These are phyloP conservation scores for Drosophila paulistorum DNA, from an alignment of 1,140 invertebrate species.

Conservation along the genomic window DNA sequence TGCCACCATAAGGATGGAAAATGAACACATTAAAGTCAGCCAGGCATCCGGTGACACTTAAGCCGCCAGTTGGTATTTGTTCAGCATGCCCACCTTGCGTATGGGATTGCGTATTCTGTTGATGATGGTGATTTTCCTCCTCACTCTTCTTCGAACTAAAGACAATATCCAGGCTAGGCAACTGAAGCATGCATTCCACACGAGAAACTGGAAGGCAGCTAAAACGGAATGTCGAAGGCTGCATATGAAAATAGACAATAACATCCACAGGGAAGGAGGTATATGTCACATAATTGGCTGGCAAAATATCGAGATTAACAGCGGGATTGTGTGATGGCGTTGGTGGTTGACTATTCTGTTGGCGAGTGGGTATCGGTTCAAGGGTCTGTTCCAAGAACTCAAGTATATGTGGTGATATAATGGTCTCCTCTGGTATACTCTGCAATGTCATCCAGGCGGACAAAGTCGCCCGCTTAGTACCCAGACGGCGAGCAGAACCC, in stretches of 20 bases:
- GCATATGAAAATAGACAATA: conserved; percentile 99
- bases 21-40: conserved; percentile 99
- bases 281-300: conserved; percentile 90
- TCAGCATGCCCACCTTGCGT: conserved; percentile 54
- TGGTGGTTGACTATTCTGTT: conserved; percentile 52
- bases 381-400: conserved; percentile 97
- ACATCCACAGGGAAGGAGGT: conserved; percentile 99
- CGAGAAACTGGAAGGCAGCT: conserved; percentile 97
- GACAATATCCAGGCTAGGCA: conserved; percentile 97
- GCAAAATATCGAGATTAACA: conserved; percentile 84
- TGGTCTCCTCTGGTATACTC: conserved; percentile 97
- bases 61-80: conserved; percentile 65
- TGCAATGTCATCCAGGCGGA: conserved; percentile 98
- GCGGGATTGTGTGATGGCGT: conserved; percentile 68
- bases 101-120: conserved; percentile 5
- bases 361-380: conserved; percentile 93
- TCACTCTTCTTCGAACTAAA: conserved; percentile 95
- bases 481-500: conserved; percentile 83
- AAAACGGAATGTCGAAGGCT: conserved; percentile 97
- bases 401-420: conserved; percentile 96
- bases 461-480: conserved; percentile 94
- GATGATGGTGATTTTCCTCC: conserved; percentile 55
- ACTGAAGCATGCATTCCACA: conserved; percentile 97
- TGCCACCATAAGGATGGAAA: conserved; percentile 98
- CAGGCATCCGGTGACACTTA: conserved; percentile 95